Percentiles rank a stretch among this genome's conserved stretches.
These are phyloP conservation scores for Setophaga coronata DNA, from an alignment of 2,113 vertebrate genomes.

Conservation along the genomic window DNA sequence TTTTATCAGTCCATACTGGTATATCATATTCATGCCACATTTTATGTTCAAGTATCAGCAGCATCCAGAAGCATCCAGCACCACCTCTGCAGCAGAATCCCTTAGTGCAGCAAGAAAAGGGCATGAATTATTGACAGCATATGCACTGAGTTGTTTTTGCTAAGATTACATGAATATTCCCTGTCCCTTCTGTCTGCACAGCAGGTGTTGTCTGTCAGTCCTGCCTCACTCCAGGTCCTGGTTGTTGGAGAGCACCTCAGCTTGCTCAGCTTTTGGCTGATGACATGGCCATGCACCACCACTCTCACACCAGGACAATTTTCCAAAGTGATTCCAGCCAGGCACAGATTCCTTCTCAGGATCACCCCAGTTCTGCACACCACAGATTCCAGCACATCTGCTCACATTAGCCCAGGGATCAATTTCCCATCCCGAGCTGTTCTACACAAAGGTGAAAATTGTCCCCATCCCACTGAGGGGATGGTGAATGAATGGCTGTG, in stretches of 20 bases:
- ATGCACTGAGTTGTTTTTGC: neutral
- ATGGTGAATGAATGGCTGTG: accelerated
- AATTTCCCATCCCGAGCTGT: neutral
- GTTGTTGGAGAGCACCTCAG: accelerated
- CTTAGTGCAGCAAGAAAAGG: neutral
- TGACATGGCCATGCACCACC: neutral
- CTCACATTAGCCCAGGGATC: neutral
- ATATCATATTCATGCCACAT: neutral
- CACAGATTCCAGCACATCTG: accelerated
- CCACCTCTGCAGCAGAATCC: neutral
- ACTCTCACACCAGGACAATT: neutral
- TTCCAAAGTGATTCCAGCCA: neutral
- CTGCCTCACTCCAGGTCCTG: neutral
- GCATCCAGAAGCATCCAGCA: neutral
- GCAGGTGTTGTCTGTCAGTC: neutral
- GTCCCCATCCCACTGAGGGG: accelerated
- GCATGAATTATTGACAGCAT: neutral
- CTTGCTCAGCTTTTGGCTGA: neutral
- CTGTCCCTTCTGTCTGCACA: neutral
- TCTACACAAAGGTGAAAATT: neutral
- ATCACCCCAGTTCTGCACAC: neutral
- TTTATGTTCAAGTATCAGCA: neutral
- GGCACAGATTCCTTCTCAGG: neutral
- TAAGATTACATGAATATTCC: neutral
- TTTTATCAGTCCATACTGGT: neutral